Evolutionary conservation across 2,113 vertebrate species (phyloP), one percentile per base, ranked within the genome.

Genomic region (Girardinichthys multiradiatus): DNA sequence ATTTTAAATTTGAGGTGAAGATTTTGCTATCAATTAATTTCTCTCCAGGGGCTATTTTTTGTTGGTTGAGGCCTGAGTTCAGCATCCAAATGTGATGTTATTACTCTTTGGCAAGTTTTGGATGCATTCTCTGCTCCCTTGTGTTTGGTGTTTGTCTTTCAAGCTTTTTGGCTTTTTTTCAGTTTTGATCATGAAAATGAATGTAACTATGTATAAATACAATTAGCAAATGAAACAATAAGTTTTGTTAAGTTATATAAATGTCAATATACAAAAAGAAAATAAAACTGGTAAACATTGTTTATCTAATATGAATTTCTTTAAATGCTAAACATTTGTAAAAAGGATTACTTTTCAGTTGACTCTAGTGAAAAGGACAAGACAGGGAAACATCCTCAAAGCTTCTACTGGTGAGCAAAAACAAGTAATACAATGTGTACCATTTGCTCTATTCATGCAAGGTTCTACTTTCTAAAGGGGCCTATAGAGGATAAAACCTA

Each of bases 381-480:
- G 21, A 31, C 35, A 1, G 64, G 60, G 48, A 27, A 60, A 70
- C 2, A n/a, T 0, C 26, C 5, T 33, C 33, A 5, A 12, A 48
- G 27, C 14, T 48, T 60, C 27, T 21, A 33, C 33, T 62, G 24
- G 11, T 65, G 31, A 58, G 57, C 17, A 57, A 62, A 35, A 29
- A 27, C 27, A 70, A 35, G 24, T 35, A 57, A 48, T 21, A 60
- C 42, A 61, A 60, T 39, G 39, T 54, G 39, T 24, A 71, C 33
- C 30, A 10, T 58, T 73, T 82, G 54, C 45, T 51, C 27, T 54
- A 42, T 77, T 66, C n/a, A 48, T 14, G 10, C 57, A 70, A 31
- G 12, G 57, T 67, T 54, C 48, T 71, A 62, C 5, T 60, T 35
- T 68, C 61, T 31, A 62, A 72, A 54, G 30, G 29, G 11, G 2